phyloP scores from a whole-genome alignment of 2,797 vertebrate genomes.

The Enteromius argenteus region DNA sequence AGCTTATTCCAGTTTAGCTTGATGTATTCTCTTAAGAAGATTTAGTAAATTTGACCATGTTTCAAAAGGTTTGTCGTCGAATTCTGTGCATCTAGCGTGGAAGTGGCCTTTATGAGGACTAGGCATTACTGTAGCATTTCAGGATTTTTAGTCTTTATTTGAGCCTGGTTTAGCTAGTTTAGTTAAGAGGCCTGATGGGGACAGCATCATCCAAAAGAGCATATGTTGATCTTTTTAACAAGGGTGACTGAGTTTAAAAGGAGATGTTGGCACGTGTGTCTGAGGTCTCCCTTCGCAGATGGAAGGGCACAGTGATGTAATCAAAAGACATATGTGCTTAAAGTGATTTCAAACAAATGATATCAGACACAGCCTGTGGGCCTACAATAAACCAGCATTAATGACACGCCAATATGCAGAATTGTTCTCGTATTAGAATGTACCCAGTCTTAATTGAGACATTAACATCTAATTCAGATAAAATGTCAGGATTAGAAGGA shows the following conservation, averaged over 20 bases:
- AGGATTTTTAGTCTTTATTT: background rate
- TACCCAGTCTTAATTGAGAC: background rate
- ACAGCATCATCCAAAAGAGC: conserved; percentile 10
- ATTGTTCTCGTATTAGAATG: background rate
- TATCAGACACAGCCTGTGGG: conserved; percentile 5
- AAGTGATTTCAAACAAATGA: background rate
- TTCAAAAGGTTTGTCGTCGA: conserved; percentile 32
- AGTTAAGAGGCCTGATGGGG: background rate
- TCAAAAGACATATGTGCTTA: conserved; percentile 32
- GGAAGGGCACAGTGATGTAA: conserved; percentile 55
- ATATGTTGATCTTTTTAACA: conserved; percentile 42
- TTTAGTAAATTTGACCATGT: conserved; percentile 20
- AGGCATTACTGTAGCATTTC: background rate
- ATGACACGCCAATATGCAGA: conserved; percentile 4
- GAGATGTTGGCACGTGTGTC: conserved; percentile 40
- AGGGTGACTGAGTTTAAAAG: conserved; percentile 32
- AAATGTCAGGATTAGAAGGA: background rate
- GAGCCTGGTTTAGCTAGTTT: background rate
- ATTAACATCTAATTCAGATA: background rate
- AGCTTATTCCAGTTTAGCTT: conserved; percentile 30
- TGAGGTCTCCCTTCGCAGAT: conserved; percentile 50
- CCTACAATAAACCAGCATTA: conserved; percentile 8
- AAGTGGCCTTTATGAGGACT: background rate
- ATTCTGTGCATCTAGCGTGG: conserved; percentile 3
- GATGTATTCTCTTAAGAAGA: conserved; percentile 23